phyloP scores from a whole-genome alignment of 2,888 invertebrate species.

The Caenorhabditis parvicauda region DNA sequence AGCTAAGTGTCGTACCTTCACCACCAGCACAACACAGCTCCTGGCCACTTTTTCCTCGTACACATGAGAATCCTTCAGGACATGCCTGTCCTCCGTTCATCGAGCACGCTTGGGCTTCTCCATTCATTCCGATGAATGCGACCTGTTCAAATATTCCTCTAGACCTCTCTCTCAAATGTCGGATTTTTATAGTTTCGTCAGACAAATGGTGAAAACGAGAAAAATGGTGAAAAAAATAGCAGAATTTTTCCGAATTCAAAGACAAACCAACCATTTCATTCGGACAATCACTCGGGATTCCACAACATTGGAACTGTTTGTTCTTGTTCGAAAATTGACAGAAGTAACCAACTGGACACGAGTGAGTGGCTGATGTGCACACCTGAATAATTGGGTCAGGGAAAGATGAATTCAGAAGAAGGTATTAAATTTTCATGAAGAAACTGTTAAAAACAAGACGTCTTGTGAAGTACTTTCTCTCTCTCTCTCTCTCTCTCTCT shows the following conservation, averaged over 20 bases:
- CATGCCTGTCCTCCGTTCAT: constrained; percentile 42
- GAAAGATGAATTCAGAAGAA: too few species aligned
- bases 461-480: too few species aligned
- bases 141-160: constrained; percentile 14
- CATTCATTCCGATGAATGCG: constrained; percentile 45
- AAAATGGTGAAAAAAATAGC: neutral
- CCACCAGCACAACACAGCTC: constrained; percentile 49
- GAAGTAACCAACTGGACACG: constrained; percentile 49
- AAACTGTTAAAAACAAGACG: too few species aligned
- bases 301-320: constrained; percentile 50
- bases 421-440: too few species aligned
- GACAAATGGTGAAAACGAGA: neutral
- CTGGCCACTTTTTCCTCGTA: constrained; percentile 37
- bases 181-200: neutral
- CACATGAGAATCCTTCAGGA: constrained; percentile 48
- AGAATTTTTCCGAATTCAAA: neutral
- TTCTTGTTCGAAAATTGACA: constrained; percentile 43
- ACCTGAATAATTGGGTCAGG: too few species aligned
- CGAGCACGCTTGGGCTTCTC: constrained; percentile 44
- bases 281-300: constrained; percentile 46
- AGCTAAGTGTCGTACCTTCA: constrained; percentile 40
- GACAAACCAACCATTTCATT: constrained; percentile 22
- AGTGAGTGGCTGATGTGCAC: constrained; percentile 44
- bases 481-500: neutral
- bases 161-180: neutral